These are phyloP conservation scores for Lepeophtheirus salmonis DNA, from an alignment of 1,140 invertebrate species.

Conservation along the genomic window DNA sequence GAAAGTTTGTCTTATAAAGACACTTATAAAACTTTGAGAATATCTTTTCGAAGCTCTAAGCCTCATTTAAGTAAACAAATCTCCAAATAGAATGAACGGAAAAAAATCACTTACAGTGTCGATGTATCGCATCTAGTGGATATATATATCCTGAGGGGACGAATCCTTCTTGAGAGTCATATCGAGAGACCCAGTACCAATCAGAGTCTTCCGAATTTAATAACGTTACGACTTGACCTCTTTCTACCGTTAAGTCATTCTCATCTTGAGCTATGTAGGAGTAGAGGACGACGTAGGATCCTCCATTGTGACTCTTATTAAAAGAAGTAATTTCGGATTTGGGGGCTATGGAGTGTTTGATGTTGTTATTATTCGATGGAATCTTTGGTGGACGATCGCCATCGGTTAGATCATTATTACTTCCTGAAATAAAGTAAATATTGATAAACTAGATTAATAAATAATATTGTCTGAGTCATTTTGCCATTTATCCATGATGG, in stretches of 20 bases:
- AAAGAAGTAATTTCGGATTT: background rate
- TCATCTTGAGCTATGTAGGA: conserved; percentile 79
- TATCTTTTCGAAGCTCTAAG: no score
- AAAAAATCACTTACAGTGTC: conserved; percentile 27
- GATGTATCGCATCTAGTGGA: conserved; percentile 59
- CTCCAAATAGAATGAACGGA: no score
- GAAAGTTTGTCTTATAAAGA: no score
- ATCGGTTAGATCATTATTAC: background rate
- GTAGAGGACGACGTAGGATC: conserved; percentile 63
- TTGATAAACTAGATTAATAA: background rate
- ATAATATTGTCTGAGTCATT: no score
- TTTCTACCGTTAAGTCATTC: conserved; percentile 78
- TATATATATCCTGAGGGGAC: conserved; percentile 87
- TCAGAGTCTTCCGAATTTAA: conserved; percentile 79
- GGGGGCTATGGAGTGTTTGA: background rate
- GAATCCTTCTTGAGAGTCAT: conserved; percentile 82
- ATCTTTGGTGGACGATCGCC: background rate
- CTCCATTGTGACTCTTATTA: conserved; percentile 55
- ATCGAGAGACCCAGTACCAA: conserved; percentile 84
- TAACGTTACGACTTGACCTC: conserved; percentile 82
- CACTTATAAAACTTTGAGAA: no score
- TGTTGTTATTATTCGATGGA: background rate
- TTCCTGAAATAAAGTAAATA: background rate
- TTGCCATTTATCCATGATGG: no score
- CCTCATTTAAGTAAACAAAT: no score